Evolutionary conservation across 2,797 vertebrate genomes (phyloP).

Genomic region (Macropodus opercularis): DNA sequence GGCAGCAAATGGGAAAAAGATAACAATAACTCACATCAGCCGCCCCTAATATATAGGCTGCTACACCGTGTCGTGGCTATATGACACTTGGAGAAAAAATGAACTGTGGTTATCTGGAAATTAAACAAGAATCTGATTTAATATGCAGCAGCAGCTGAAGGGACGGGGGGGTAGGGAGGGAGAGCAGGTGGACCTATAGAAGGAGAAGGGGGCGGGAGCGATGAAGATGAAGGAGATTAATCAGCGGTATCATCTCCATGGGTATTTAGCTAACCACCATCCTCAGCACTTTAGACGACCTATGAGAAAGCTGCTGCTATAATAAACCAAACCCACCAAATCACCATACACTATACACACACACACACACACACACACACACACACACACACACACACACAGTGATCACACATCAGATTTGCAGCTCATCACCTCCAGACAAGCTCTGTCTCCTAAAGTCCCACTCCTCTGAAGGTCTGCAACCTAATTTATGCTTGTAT

Average conservation of each 20-base stretch:
- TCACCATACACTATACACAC: conserved; percentile 11
- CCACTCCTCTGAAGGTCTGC: too few relatives aligned
- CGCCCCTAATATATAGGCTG: conserved; percentile 58
- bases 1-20: conserved; percentile 65
- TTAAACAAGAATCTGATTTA: conserved; percentile 79
- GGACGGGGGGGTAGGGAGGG: conserved; percentile 65
- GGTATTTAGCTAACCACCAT: conserved; percentile 75
- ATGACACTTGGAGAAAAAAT: conserved; percentile 73
- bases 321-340: conserved; percentile 53
- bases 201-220: conserved; percentile 29
- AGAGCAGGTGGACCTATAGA: conserved; percentile 44
- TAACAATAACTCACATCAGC: conserved; percentile 70
- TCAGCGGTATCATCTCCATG: conserved; percentile 72
- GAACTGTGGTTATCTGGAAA: conserved; percentile 78
- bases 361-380: neutral
- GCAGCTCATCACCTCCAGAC: conserved; percentile 7
- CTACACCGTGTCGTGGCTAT: conserved; percentile 50
- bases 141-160: conserved; percentile 74
- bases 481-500: neutral
- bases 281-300: conserved; percentile 76
- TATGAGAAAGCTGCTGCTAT: conserved; percentile 60
- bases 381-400: conserved; percentile 2
- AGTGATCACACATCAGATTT: conserved; percentile 7
- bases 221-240: conserved; percentile 72
- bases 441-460: conserved; percentile 18